Conservation (phyloP, 2,797 vertebrate genomes). For the Crenuchus spilurus region DNA sequence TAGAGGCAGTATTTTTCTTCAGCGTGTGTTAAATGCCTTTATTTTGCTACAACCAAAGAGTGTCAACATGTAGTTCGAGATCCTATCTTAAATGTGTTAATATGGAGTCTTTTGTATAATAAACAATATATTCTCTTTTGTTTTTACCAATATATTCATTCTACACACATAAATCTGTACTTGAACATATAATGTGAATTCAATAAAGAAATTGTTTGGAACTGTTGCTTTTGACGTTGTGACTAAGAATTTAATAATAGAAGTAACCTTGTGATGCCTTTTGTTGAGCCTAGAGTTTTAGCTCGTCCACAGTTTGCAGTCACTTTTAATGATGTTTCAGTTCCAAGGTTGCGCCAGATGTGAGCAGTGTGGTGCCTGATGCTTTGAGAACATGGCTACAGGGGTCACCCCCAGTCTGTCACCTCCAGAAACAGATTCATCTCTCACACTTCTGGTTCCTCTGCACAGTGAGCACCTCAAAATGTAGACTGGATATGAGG, state of each 20-base stretch:
- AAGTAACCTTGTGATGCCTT: too few species aligned
- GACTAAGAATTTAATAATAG: too few species aligned
- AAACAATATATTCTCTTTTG: slow-evolving; percentile 21
- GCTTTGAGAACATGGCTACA: slow-evolving; percentile 41
- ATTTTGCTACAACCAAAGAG: slow-evolving; percentile 43
- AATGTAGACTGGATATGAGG: slow-evolving; percentile 1
- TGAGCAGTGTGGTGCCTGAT: slow-evolving; percentile 21
- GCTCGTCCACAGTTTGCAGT: slow-evolving; percentile 29
- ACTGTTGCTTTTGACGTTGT: background rate
- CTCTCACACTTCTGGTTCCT: slow-evolving; percentile 39
- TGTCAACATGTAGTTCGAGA: slow-evolving; percentile 3
- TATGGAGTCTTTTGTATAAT: slow-evolving; percentile 34
- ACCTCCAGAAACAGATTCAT: slow-evolving; percentile 46
- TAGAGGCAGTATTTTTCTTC: slow-evolving; percentile 47
- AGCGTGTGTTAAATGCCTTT: slow-evolving; percentile 20
- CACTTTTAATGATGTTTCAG: slow-evolving; percentile 28
- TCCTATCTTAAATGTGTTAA: slow-evolving; percentile 5
- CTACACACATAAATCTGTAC: slow-evolving; percentile 17
- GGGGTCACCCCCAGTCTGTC: slow-evolving; percentile 43
- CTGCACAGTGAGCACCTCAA: slow-evolving; percentile 31
- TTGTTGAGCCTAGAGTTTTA: background rate
- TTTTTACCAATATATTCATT: slow-evolving; percentile 22
- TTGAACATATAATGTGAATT: slow-evolving; percentile 42
- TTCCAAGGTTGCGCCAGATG: slow-evolving; percentile 40
- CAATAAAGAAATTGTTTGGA: slow-evolving; percentile 31